Evolutionary conservation across 1,140 invertebrate genomes (phyloP), one percentile per base, ranked within the genome.

Genomic region (Ooceraea biroi): DNA sequence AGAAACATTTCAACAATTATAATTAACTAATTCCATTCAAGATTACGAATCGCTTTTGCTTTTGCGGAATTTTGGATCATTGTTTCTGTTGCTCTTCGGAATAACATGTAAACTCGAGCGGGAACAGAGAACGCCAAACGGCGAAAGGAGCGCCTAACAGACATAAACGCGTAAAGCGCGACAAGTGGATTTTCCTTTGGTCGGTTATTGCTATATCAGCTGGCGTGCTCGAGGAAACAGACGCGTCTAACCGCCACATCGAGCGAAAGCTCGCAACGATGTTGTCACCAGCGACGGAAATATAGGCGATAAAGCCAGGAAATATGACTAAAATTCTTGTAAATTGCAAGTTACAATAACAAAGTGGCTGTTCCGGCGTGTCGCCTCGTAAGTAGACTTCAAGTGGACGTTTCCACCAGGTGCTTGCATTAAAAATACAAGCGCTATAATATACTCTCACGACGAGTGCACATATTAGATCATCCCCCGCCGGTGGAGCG

Each of bases 301-400:
- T 60, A 68, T 46, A 48, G 68, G 66, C 55, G 52, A 86, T 85
- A 85, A 86, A 85, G 30, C 63, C 22, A 17, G 22, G 19, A 68
- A 73, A 85, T 78, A 78, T 44, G 50, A 48, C 50, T 57, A 48
- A 50, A 66, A 78, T 55, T 78, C 76, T 78, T 78, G 76, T 66
- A 78, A 78, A 78, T 78, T 78, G 76, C 65, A 50, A 78, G 50
- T 78, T 78, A 57, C 76, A 78, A 78, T 78, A 78, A 78, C 76
- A 78, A 78, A 78, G 76, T 69, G 65, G 76, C 76, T 60, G 50
- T 78, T 78, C 19, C 76, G 65, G 17, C 30, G 50, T 30, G 76
- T 19, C 22, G 36, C 48, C n/a, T 27, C 50, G 36, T 69, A 78
- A 69, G 48, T 69, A 69, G 25, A 69, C 50, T 78, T 68, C 10